phyloP scores from a whole-genome alignment of 2,888 invertebrate species.

The Polymixis lichenea region DNA sequence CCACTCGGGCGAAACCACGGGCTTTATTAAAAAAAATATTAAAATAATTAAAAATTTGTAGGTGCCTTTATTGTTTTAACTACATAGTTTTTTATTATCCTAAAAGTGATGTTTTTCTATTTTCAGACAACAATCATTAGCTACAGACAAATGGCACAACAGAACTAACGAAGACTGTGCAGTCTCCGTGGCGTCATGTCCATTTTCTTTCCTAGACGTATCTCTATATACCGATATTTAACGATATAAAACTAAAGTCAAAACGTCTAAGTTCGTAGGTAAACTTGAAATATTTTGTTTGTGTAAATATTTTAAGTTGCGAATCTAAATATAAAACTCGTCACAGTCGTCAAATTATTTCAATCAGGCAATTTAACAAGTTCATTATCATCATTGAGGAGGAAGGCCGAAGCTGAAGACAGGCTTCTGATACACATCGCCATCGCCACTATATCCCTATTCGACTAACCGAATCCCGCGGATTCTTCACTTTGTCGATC shows the following conservation, averaged over 20 bases:
- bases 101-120: conserved; percentile 23
- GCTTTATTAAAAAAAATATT: background rate
- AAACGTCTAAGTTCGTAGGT: background rate
- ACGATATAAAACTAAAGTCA: background rate
- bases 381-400: background rate
- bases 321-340: background rate
- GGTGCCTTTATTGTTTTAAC: background rate
- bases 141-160: conserved; percentile 83
- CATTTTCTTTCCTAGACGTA: conserved; percentile 89
- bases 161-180: conserved; percentile 82
- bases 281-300: background rate
- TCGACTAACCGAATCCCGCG: background rate
- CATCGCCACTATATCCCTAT: background rate
- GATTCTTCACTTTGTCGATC: background rate
- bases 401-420: background rate
- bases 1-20: too few relatives aligned
- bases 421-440: background rate
- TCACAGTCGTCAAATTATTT: background rate
- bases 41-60: background rate
- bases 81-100: background rate
- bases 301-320: background rate
- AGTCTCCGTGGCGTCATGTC: conserved; percentile 85
- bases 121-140: conserved; percentile 80
- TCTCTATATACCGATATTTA: conserved; percentile 89
- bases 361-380: background rate